Evolutionary conservation across 2,113 vertebrate species (phyloP).

Genomic region (Calidris pygmaea): DNA sequence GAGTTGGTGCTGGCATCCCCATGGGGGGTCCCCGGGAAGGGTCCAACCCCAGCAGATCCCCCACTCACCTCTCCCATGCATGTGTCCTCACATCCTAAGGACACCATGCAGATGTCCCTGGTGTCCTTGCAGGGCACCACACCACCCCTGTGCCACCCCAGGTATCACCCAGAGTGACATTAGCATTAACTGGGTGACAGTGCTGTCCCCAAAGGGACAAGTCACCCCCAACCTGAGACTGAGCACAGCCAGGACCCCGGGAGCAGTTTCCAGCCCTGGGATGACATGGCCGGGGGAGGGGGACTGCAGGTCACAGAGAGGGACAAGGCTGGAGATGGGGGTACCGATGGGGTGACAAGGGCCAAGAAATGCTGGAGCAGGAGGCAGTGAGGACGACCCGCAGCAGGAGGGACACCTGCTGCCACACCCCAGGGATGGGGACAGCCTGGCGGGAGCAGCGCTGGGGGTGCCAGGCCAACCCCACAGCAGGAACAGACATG

Average conservation of each 20-base stretch:
- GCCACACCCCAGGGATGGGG: too few relatives aligned
- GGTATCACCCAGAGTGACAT: neutral
- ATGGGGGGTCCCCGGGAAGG: neutral
- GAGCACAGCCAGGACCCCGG: neutral
- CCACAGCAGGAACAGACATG: accelerated
- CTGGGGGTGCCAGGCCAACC: neutral
- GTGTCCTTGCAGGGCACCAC: neutral
- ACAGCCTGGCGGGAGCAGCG: neutral
- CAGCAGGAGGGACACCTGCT: neutral
- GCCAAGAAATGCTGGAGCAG: neutral
- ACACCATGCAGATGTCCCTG: accelerated
- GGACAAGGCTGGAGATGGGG: neutral
- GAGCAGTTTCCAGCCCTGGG: neutral
- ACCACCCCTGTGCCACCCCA: accelerated
- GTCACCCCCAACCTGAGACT: neutral
- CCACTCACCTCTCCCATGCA: accelerated
- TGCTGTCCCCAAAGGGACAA: neutral
- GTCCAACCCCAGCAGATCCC: neutral
- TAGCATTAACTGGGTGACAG: neutral
- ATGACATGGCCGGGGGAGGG: neutral
- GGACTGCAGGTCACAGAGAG: neutral
- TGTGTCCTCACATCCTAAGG: accelerated
- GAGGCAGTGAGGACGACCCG: neutral
- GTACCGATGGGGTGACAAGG: too few relatives aligned
- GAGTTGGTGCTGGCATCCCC: neutral